Base-by-base conservation (phyloP, 2,113 vertebrate genomes). In the Ginglymostoma cirratum region DNA sequence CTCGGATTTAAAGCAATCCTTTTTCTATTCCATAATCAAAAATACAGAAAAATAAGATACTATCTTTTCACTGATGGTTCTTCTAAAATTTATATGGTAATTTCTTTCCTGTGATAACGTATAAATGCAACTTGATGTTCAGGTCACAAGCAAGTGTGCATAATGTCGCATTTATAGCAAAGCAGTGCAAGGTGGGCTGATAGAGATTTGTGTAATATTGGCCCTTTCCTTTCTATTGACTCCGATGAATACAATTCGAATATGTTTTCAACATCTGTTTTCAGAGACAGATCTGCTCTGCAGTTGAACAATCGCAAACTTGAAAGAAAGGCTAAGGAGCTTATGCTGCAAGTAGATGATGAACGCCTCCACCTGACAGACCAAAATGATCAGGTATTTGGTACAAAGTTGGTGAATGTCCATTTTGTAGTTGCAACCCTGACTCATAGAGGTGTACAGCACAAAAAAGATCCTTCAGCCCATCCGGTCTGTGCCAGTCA, bases 261-360 rank as follows among this genome's bases (percentile, higher is more conserved):
- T 96, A 96, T 96, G 55, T 96, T 96, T 96, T 96, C 61, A 23
- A 0, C 55, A 61, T 96, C 96, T 96, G 1, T 38, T 67, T 65
- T 70, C 96, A 99, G 99, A 97, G 99, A 99, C 78, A 98, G 98
- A 72, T 97, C 98, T 78, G 99, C 97, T 97, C 98, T 99, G 86
- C 99, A 99, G 96, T 96, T 99, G 96, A 98, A 95, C 96, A 99
- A 99, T 97, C 98, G 99, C 69, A 97, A 98, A 95, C 98, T 99
- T 96, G 99, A 99, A 96, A 98, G 99, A 96, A 99, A 98, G 96
- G 98, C 99, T 69, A 99, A 99, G 97, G 99, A 99, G 96, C 98
- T 98, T 97, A 97, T 99, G 98, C 98, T 99, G 98, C 98, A 99
- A 97, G 98, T 98, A 95, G 99, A 99, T 72, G 99, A 99, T 70